phyloP scores from a whole-genome alignment of 2,888 invertebrate genomes.

The Drosophila neotestacea region DNA sequence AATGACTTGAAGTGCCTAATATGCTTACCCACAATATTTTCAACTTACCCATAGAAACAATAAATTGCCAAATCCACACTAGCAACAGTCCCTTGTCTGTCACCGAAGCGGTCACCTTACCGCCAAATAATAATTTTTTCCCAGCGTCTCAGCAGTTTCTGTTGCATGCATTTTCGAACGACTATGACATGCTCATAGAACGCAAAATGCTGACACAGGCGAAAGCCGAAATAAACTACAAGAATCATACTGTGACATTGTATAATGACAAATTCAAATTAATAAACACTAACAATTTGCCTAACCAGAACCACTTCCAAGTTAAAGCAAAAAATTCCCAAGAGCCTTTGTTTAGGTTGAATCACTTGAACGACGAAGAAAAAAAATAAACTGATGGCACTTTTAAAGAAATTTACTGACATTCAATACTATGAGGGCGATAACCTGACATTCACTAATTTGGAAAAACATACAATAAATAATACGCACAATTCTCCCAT shows the following conservation, averaged over 20 bases:
- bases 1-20: conserved; percentile 17
- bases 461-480: conserved; percentile 16
- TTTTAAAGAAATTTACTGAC: neutral
- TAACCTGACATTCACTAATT: conserved; percentile 15
- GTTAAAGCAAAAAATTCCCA: neutral
- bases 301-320: conserved; percentile 4
- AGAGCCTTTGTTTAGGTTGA: neutral
- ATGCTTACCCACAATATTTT: conserved; percentile 21
- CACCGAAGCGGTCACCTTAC: conserved; percentile 14
- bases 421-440: conserved; percentile 18
- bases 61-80: conserved; percentile 13
- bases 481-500: conserved; percentile 20
- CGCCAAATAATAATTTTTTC: conserved; percentile 19
- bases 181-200: conserved; percentile 16
- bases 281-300: conserved; percentile 1
- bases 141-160: conserved; percentile 8
- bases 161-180: conserved; percentile 15
- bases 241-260: neutral
- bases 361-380: conserved; percentile 1
- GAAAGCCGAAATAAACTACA: conserved; percentile 18
- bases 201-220: conserved; percentile 11
- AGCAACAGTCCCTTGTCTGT: conserved; percentile 15
- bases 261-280: conserved; percentile 2
- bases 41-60: conserved; percentile 17
- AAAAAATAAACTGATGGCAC: conserved; percentile 1